Percentiles rank a stretch among this genome's conserved stretches.
Evolutionary conservation across 1,140 invertebrate species (phyloP).

Genomic region (Campodea augens): DNA sequence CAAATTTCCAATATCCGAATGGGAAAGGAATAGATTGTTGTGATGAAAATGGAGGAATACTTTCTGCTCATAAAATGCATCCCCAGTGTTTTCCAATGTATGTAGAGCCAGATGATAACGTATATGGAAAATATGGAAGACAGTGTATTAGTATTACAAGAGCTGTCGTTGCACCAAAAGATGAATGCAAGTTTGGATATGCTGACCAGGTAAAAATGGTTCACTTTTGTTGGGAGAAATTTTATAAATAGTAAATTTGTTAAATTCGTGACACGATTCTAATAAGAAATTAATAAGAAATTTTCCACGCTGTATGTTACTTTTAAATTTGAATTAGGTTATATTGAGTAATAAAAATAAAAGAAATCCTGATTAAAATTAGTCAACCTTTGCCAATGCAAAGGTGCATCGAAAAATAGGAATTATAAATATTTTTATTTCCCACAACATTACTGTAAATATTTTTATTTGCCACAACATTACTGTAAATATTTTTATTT

Average conservation of each 20-base stretch:
- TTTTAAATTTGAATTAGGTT: constrained; percentile 3
- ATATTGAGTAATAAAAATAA: neutral
- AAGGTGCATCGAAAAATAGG: too few relatives aligned
- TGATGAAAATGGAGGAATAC: constrained; percentile 13
- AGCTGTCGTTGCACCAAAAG: constrained; percentile 19
- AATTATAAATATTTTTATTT: too few relatives aligned
- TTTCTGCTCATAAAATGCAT: constrained; percentile 16
- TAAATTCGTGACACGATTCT: too few relatives aligned
- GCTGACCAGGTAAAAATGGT: constrained; percentile 15
- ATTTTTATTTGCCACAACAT: too few relatives aligned
- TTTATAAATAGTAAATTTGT: neutral
- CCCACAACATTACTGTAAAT: too few relatives aligned
- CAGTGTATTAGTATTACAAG: constrained; percentile 24
- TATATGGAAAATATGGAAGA: constrained; percentile 21
- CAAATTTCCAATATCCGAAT: constrained; percentile 17
- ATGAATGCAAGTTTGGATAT: constrained; percentile 23
- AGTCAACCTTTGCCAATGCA: too few relatives aligned
- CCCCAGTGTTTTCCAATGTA: constrained; percentile 33
- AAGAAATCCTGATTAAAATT: neutral
- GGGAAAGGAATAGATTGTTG: constrained; percentile 20
- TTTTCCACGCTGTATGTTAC: too few relatives aligned
- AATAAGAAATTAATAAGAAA: too few relatives aligned
- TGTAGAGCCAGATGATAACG: constrained; percentile 25
- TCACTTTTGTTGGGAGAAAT: neutral
- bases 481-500: too few relatives aligned